Evolutionary conservation across 2,797 vertebrate species (phyloP), one percentile per base, ranked within the genome.

Genomic region (Chelmon rostratus): DNA sequence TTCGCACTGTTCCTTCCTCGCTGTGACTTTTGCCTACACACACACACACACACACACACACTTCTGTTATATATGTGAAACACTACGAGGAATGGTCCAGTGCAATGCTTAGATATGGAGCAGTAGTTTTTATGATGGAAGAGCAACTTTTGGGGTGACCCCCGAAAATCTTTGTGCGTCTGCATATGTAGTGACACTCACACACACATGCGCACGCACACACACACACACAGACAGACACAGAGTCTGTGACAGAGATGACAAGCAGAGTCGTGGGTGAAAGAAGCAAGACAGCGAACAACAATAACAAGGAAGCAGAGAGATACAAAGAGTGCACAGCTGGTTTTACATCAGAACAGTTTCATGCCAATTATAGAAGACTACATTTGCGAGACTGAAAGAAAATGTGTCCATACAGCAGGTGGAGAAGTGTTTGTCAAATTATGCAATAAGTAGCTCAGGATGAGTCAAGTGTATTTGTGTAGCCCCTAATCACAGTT

Each of bases 341-440:
- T 88, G 84, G 18, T 86, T 89, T 70, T 46, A 87, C 85, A 89
- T 89, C 76, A 85, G 84, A 87, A 78, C 76, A 68, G 23, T 66
- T 84, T 70, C 54, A 73, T 23, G 40, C 58, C 76, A 86, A 86
- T 88, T 85, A 83, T 6, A 75, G 81, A 50, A 37, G 78, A 76
- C 73, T 63, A 19, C 47, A 67, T 79, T 38, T 66, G 57, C 78
- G 71, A 61, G 75, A 72, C 79, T 73, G 64, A 53, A 57, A 71
- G 63, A 56, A 76, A 76, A 80, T 1, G 65, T 73, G 65, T 83
- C 75, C 73, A 71, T 74, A 47, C 64, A 37, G 73, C 74, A 79
- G 77, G 80, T 63, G 77, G 86, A 83, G 49, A 73, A 56, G 71
- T 49, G 52, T 73, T 68, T 58, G 76, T 68, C 70, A 81, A 76